Evolutionary conservation across 2,888 invertebrate genomes (phyloP), one percentile per base, ranked within the genome.

Genomic region (Sarcophaga caerulescens): DNA sequence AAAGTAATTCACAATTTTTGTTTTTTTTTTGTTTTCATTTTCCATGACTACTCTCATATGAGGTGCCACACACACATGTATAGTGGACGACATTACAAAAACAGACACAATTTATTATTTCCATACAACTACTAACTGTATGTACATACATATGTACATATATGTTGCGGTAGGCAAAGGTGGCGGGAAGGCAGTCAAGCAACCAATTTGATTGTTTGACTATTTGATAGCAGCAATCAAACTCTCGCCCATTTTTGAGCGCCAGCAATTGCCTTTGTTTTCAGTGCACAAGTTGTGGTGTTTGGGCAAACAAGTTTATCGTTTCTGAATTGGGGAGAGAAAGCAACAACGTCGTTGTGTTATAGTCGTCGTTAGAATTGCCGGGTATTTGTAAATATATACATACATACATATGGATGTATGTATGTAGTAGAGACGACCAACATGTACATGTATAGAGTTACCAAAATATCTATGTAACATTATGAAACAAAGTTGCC

Each of bases 251-350:
- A 57, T 71, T 79, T 52, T 21, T 60, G 21, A 71, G 71, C 45
- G 44, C 23, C n/a, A 45, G 35, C 35, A 35, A 35, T 52, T 66
- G 70, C 57, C 3, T 6, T 68, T 57, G 70, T 59, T 19, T 60
- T 21, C 19, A 70, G 59, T 57, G 47, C 17, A 74, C 85, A 78
- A 81, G 73, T 85, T 85, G 78, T 81, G 78, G 69, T 85, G 78
- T 81, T 81, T 80, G 59, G 69, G 59, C 77, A 83, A 82, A 80
- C 82, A 74, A 81, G 83, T 85, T 85, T 85, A 62, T 65, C 62
- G n/a, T 60, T 25, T 62, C 44, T 25, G 17, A 66, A 52, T 35
- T 35, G 35, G 45, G 17, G 74, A 73, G 79, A 79, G 79, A 82
- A 77, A 73, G 71, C 79, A 21, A n/a, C 71, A 73, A 63, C 25